Conservation (phyloP, 2,888 invertebrate species). For the Aquatica leii region DNA sequence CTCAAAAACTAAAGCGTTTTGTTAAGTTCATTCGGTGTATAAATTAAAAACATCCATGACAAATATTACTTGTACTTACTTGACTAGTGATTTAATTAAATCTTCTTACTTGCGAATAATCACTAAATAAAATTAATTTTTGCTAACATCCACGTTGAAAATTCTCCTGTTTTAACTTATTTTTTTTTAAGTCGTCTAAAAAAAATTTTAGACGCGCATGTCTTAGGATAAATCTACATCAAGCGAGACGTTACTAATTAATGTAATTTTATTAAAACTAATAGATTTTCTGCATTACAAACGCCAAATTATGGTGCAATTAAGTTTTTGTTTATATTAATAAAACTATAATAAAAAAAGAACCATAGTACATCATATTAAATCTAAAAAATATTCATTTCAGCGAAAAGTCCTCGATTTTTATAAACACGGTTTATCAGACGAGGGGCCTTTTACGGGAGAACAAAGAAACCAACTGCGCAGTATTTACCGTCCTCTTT, state of each 20-base stretch:
- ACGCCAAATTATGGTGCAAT: slow-evolving; percentile 1
- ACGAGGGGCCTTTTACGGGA: slow-evolving; percentile 16
- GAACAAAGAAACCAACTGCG: slow-evolving; percentile 20
- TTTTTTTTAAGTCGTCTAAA: not conserved
- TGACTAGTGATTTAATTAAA: no score
- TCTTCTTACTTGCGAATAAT: no score
- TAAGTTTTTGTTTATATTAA: not conserved
- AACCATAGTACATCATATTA: not conserved
- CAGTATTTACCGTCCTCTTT: slow-evolving; percentile 13
- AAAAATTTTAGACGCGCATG: no score
- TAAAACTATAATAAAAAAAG: slow-evolving; percentile 7
- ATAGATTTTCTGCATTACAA: not conserved
- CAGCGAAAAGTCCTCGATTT: slow-evolving; percentile 15
- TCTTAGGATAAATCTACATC: not conserved
- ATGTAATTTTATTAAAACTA: slow-evolving; percentile 1
- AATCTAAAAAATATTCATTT: slow-evolving; percentile 1
- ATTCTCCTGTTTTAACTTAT: not conserved
- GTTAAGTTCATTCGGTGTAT: no score
- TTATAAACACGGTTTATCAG: slow-evolving; percentile 8
- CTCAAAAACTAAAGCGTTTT: no score
- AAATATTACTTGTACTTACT: no score
- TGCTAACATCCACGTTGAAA: no score
- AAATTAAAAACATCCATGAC: no score
- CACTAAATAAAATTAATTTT: no score
- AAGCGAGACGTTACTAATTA: slow-evolving; percentile 4